phyloP scores from a whole-genome alignment of 2,888 invertebrate species.

The Netelia melanura region DNA sequence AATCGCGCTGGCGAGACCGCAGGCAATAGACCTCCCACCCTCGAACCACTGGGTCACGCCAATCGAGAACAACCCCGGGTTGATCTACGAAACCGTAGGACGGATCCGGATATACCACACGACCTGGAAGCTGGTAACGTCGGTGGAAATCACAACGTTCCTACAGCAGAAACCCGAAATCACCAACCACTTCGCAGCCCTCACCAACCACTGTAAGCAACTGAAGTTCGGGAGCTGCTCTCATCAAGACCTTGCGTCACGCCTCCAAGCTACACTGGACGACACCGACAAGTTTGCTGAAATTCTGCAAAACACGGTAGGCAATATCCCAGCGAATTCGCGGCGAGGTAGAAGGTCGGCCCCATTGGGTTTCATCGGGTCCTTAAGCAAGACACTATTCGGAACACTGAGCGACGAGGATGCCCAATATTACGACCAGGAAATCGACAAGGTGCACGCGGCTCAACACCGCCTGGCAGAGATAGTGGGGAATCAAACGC shows the following conservation, averaged over 20 bases:
- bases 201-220: neutral
- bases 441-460: too few relatives aligned
- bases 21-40: too few relatives aligned
- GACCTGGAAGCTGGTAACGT: neutral
- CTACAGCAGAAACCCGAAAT: neutral
- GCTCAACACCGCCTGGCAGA: too few relatives aligned
- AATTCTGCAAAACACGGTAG: neutral
- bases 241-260: neutral
- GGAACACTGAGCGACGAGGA: too few relatives aligned
- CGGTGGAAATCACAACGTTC: neutral
- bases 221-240: neutral
- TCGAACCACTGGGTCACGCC: neutral
- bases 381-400: neutral
- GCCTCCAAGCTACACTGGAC: neutral
- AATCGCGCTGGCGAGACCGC: too few relatives aligned
- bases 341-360: slow-evolving; percentile 8
- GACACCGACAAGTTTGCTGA: neutral
- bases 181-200: neutral
- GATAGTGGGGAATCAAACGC: too few relatives aligned
- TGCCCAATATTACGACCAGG: too few relatives aligned
- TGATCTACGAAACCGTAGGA: neutral
- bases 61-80: neutral
- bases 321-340: neutral
- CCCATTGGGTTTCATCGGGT: slow-evolving; percentile 3
- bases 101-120: neutral